Evolutionary conservation across 2,113 vertebrate genomes (phyloP), one percentile per base, ranked within the genome.

Genomic region (Mandrillus leucophaeus): DNA sequence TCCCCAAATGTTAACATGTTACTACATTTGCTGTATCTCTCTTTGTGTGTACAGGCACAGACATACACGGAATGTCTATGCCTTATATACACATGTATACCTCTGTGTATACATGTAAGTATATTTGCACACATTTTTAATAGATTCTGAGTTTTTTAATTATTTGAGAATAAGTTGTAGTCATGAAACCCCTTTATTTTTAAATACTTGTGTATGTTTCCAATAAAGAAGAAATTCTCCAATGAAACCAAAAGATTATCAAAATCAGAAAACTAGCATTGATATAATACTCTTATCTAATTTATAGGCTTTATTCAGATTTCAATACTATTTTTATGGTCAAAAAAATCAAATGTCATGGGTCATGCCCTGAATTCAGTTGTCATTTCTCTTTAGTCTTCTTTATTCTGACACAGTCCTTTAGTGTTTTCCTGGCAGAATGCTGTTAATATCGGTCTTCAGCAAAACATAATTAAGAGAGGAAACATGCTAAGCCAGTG

Each of bases 381-480:
- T 87, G 38, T 87, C 70, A 90, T 83, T 92, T 90, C 75, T 95
- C 78, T 55, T 75, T 80, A 40, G 10, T 91, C 25, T 64, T 5
- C 40, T 94, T 93, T 76, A 75, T 91, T 95, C 61, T 93, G 64
- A 93, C 93, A 78, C 9, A 70, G 27, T 50, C 89, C 27, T 16
- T 82, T 79, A 64, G 30, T 52, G 50, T 94, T 91, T 57, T 45
- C 79, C 70, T 92, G 27, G 48, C 35, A 57, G 79, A 84, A 12
- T 64, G 9, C 27, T 87, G 87, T 92, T 80, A 88, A 57, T 75
- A 70, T 35, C 40, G 27, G 59, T 83, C 38, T 70, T 92, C 40
- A 89, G 22, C 22, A 92, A 95, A 96, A 52, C 6, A n/a, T 82
- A 64, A 68, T 91, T 91, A 93, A 93, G 81, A 84, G 35, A 93